Base-by-base conservation (phyloP, 2,888 invertebrate genomes). In the Lasioglossum marginatum region DNA sequence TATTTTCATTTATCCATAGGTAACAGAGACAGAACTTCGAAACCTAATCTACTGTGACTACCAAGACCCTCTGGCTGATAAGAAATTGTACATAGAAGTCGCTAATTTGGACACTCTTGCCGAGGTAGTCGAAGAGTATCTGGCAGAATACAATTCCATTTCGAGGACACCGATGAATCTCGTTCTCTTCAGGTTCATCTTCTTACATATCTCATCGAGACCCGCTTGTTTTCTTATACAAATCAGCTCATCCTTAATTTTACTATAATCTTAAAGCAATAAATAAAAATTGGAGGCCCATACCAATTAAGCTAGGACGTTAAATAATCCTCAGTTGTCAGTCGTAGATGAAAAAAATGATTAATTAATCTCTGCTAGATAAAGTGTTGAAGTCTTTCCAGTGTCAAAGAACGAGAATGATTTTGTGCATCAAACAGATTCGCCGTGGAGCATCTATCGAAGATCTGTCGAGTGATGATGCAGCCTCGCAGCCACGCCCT, bases 91-190 rank as follows among this genome's bases (percentile, higher is more conserved):
- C 73, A 77, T 66, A 48, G 99, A 99, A 96, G 98, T 99, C 0
- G 95, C 96, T 3, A 97, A 99, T 94, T 96, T 98, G 93, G 98
- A 98, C 72, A 96, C 97, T 88, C 95, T 99, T 78, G 96, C 97
- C 70, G 95, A 96, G 0, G 97, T 98, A 0, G 98, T 98, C 0
- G 98, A 99, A 87, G 97, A 98, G 0, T 99, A 98, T 95, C 96
- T 99, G 23, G 97, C 97, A 0, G 99, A 99, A 94, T 99, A 97
- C 94, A 99, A 99, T 95, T 98, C 98, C 91, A 98, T 99, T 97
- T 98, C 98, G 12, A 99, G 98, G 95, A 99, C 99, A 93, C 99
- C 99, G 0, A 99, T 99, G 99, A 98, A 98, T 95, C 96, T 99
- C 80, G 99, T 99, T 6, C 96, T 99, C 52, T 98, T 98, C 95